These are phyloP conservation scores for Psococerastis gibbosa DNA, from an alignment of 2,888 invertebrate genomes.

Conservation along the genomic window DNA sequence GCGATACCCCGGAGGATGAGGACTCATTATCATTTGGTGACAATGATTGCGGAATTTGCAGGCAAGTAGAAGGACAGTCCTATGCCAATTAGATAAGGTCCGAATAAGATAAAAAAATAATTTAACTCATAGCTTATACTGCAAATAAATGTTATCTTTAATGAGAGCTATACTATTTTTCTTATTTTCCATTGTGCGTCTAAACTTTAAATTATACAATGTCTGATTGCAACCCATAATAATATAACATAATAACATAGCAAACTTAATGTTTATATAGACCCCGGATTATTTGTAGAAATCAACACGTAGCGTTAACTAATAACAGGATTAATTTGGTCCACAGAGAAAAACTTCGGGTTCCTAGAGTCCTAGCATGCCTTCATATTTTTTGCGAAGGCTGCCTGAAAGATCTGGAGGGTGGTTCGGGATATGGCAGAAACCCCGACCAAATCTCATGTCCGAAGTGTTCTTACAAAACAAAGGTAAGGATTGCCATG, in stretches of 20 bases:
- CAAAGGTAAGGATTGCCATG: slow-evolving; percentile 55
- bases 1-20: neutral
- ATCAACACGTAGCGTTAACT: no score
- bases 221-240: no score
- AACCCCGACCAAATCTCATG: slow-evolving; percentile 40
- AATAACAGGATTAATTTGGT: no score
- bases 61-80: slow-evolving; percentile 15
- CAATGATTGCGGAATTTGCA: slow-evolving; percentile 12
- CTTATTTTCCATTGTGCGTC: no score
- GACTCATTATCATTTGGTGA: neutral
- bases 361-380: slow-evolving; percentile 78
- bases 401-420: slow-evolving; percentile 66
- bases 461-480: slow-evolving; percentile 70
- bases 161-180: slow-evolving; percentile 12
- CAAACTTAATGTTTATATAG: no score
- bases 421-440: slow-evolving; percentile 43
- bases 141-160: no score
- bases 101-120: no score
- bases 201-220: no score
- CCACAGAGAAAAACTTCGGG: slow-evolving; percentile 48
- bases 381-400: slow-evolving; percentile 90
- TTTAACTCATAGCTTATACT: no score
- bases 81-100: no score
- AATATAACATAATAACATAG: no score
- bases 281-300: no score